A percentile compares a stretch with the other conserved stretches of the same genome.
These are phyloP conservation scores for Trematocara unimaculatum DNA, from an alignment of 2,113 vertebrate species.

Conservation along the genomic window DNA sequence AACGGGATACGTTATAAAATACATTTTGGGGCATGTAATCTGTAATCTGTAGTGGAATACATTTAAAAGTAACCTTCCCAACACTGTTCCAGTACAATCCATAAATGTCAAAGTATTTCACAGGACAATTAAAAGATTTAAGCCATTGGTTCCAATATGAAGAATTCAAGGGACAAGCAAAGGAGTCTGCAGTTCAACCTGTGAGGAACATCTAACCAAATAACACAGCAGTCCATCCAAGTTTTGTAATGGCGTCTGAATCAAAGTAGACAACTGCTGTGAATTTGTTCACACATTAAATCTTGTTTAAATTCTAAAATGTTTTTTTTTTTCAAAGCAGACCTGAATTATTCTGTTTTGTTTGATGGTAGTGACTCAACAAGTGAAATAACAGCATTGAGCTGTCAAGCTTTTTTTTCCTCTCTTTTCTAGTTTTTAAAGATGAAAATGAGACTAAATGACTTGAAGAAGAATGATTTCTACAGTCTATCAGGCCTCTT, in stretches of 20 bases:
- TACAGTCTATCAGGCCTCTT: background rate
- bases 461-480: background rate
- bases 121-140: background rate
- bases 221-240: background rate
- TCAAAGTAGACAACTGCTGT: background rate
- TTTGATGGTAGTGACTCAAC: background rate
- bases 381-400: background rate
- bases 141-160: background rate
- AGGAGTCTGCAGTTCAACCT: background rate
- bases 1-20: accelerated
- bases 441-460: background rate
- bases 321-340: background rate
- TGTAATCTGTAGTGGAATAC: background rate
- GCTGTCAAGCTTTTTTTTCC: background rate
- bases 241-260: background rate
- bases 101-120: background rate
- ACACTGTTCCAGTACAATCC: background rate
- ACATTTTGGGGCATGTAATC: background rate
- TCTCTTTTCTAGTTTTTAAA: background rate
- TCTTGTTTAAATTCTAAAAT: background rate
- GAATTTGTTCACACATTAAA: background rate
- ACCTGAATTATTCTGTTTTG: background rate
- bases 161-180: background rate
- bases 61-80: background rate
- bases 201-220: background rate